Evolutionary conservation across 1,140 invertebrate species (phyloP).

Genomic region (Agraylea sexmaculata): DNA sequence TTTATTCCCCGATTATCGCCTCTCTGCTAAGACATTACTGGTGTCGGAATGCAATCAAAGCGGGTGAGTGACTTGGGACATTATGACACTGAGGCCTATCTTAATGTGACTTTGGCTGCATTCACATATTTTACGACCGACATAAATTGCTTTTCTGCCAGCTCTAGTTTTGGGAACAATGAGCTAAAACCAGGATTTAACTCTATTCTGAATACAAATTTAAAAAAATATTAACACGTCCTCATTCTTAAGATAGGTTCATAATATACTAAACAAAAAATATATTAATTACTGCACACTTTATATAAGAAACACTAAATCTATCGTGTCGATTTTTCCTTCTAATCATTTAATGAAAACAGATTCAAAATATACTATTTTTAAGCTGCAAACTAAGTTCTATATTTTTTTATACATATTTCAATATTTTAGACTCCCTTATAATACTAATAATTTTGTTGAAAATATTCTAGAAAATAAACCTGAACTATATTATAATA

Average conservation of each 20-base stretch:
- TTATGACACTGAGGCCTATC: conserved; percentile 17
- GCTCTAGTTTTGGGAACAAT: conserved; percentile 24
- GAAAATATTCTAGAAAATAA: not conserved
- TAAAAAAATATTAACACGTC: too few species aligned
- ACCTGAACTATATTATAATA: not conserved
- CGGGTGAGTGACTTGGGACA: conserved; percentile 20
- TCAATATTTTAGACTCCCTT: not conserved
- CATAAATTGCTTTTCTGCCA: conserved; percentile 27
- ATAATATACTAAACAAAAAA: not conserved
- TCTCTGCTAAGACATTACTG: too few species aligned
- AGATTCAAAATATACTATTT: not conserved
- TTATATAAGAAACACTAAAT: not conserved
- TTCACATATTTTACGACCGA: conserved; percentile 23
- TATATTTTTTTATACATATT: not conserved
- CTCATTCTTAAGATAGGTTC: not conserved
- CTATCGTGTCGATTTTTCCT: not conserved
- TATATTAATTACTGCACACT: not conserved
- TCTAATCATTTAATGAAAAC: not conserved
- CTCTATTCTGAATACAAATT: not conserved
- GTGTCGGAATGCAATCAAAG: too few species aligned
- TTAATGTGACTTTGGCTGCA: conserved; percentile 27
- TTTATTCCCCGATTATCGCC: conserved; percentile 12
- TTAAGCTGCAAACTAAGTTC: too few species aligned
- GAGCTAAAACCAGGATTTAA: conserved; percentile 19
- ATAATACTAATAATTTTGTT: not conserved